Evolutionary conservation across 2,888 invertebrate species (phyloP), one percentile per base, ranked within the genome.

Genomic region (Xanthia icteritia): DNA sequence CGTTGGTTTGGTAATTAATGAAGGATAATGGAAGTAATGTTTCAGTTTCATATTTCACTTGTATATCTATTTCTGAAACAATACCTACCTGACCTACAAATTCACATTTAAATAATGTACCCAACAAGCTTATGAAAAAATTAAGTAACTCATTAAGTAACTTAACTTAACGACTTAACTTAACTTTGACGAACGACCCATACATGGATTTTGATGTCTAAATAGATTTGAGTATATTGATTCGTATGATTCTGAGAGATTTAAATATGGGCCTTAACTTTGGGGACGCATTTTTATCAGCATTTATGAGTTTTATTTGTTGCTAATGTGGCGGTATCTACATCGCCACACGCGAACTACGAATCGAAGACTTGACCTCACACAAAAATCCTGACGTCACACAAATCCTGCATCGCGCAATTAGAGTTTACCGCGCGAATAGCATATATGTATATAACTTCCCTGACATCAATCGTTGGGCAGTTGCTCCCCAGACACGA

Each of bases 1-100:
- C 51, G 11, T n/a, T 74, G 27, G 27, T 77, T 45, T 48, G 17
- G 36, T 9, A 42, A 42, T 11, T 67, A 39, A n/a, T 83, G 31
- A 54, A 82, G 27, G 42, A 27, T 39, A 54, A 66, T 36, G 45
- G n/a, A 48, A n/a, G 15, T 66, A 23, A 27, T 17, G 27, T 60
- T 64, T 23, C n/a, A 23, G 36, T n/a, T 45, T 48, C 27, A 63
- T 42, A n/a, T 54, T 54, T 54, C 54, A 68, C 54, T 54, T 54
- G 17, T 36, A 17, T 54, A 6, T 9, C 5, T 54, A 54, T 36
- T 54, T 54, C 54, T 54, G 17, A 11, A 36, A 54, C 54, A n/a
- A 68, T 54, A 56, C 54, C 36, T 56, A 11, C 1, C n/a, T 17
- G 23, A 17, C n/a, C 6, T 17, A 36, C 56, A n/a, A n/a, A n/a